phyloP scores from a whole-genome alignment of 2,113 vertebrate species.

The Girardinichthys multiradiatus region DNA sequence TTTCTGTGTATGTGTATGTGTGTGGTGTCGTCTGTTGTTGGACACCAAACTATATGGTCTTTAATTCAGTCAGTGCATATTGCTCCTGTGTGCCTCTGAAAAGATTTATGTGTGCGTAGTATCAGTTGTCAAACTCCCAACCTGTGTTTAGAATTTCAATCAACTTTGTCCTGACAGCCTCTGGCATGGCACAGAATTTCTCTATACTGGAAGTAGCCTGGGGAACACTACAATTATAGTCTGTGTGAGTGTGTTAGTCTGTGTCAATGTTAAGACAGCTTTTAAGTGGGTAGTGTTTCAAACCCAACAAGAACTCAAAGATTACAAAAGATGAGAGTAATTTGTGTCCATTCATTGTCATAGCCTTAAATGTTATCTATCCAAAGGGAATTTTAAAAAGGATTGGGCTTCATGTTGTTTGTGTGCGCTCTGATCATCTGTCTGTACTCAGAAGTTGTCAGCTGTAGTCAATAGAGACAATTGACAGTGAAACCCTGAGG shows the following conservation, averaged over 20 bases:
- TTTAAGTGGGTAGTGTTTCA: not conserved
- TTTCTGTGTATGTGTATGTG: not conserved
- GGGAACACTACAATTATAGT: conserved; percentile 15
- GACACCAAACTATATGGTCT: conserved; percentile 9
- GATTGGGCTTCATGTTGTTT: not conserved
- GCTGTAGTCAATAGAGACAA: conserved; percentile 25
- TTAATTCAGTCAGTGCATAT: conserved; percentile 28
- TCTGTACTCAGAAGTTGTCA: conserved; percentile 31
- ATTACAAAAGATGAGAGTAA: conserved; percentile 9
- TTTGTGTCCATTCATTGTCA: conserved; percentile 13
- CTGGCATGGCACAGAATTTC: conserved; percentile 32
- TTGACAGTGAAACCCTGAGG: conserved; percentile 36
- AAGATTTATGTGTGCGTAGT: conserved; percentile 47
- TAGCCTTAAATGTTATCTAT: not conserved
- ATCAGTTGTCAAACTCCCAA: conserved; percentile 45
- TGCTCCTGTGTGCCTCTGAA: conserved; percentile 30
- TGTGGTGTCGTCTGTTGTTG: not conserved
- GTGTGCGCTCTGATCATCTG: conserved; percentile 9
- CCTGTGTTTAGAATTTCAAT: conserved; percentile 49
- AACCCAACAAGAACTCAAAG: not conserved
- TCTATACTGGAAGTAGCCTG: conserved; percentile 2
- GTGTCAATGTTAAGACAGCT: conserved; percentile 1
- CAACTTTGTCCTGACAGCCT: conserved; percentile 39
- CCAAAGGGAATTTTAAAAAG: not conserved
- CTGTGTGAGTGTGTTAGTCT: not conserved